Evolutionary conservation across 1,140 invertebrate genomes (phyloP).

Genomic region (Drosophila lowei): DNA sequence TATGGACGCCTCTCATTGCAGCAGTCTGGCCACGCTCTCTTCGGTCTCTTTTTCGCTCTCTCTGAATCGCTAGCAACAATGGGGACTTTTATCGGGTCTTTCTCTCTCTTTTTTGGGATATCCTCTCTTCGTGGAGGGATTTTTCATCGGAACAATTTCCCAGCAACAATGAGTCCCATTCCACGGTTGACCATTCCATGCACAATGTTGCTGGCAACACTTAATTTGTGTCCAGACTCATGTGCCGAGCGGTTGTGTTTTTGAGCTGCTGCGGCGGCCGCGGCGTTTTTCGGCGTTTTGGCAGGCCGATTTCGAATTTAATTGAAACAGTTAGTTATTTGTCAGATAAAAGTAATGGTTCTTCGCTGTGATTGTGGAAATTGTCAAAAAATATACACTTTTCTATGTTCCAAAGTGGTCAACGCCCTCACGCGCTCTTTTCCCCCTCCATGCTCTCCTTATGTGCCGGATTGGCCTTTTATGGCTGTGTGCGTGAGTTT

Average conservation of each 20-base stretch:
- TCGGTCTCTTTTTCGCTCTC: too few species aligned
- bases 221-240: too few species aligned
- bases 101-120: too few species aligned
- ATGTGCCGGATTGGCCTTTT: not conserved
- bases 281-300: conserved; percentile 53
- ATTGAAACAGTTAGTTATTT: conserved; percentile 45
- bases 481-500: conserved; percentile 12
- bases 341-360: conserved; percentile 9
- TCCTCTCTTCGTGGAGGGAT: too few species aligned
- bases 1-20: conserved; percentile 7
- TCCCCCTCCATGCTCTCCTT: conserved; percentile 7
- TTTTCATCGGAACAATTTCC: too few species aligned
- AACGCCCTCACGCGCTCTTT: conserved; percentile 24
- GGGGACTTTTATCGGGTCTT: too few species aligned
- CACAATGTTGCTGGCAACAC: too few species aligned
- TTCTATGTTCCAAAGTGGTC: conserved; percentile 9
- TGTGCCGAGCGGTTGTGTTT: conserved; percentile 52
- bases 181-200: too few species aligned
- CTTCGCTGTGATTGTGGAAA: conserved; percentile 3
- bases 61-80: too few species aligned
- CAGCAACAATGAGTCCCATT: too few species aligned
- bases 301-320: conserved; percentile 26
- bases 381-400: not conserved
- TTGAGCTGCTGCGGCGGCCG: conserved; percentile 32
- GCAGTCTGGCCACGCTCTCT: conserved; percentile 39